Evolutionary conservation across 2,888 invertebrate genomes (phyloP), one percentile per base, ranked within the genome.

Genomic region (Maniola hyperantus): DNA sequence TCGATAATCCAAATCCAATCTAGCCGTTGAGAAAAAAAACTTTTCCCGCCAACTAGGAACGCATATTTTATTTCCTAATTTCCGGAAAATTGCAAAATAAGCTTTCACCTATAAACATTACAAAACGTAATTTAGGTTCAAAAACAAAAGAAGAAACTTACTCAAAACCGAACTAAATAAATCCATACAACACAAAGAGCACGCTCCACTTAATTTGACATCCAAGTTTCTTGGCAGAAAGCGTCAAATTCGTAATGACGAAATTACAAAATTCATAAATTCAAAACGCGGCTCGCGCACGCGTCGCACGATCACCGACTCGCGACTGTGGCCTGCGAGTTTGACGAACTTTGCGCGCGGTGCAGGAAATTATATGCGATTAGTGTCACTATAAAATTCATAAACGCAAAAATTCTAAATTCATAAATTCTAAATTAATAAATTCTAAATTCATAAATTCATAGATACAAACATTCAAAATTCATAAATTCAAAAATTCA

Each of bases 191-290:
- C 71, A 71, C 68, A 71, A 50, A 65, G 20, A 62, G 34, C 72
- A 74, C 73, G 72, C 61, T 72, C 74, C 79, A 79, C 81, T 78
- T 67, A 73, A 83, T 84, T 86, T 84, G 85, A 85, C 85, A 80
- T 83, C 68, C 67, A 75, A 77, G 79, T 84, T 84, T 84, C 83
- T 77, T 74, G 72, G 64, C 76, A 80, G 87, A 85, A 86, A 85
- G 78, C 83, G 88, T 84, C 85, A 87, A 87, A 85, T 81, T 64
- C 46, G 53, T 53, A 62, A 51, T 53, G 50, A 36, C 60, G 34
- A 20, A 20, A 61, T 5, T 5, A 36, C 11, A 57, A 20, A 34
- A 10, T n/a, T 36, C 53, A 26, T 50, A 55, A 18, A 51, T 46
- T 54, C 33, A 48, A 39, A 48, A 54, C 53, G 60, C 58, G 34